Evolutionary conservation across 2,113 vertebrate genomes (phyloP), one percentile per base, ranked within the genome.

Genomic region (Trichechus manatus): DNA sequence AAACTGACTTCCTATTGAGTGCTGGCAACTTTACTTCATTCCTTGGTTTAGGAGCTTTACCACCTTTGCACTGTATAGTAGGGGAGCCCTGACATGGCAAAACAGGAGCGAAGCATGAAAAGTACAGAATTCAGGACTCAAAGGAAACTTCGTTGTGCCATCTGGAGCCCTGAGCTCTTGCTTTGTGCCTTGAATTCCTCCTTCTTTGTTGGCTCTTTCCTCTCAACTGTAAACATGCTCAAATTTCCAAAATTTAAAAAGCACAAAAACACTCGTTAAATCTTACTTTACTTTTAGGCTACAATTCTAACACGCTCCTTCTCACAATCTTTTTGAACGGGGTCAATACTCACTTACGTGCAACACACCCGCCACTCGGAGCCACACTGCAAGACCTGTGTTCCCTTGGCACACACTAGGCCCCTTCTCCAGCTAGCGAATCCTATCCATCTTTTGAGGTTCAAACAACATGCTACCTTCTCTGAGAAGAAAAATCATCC

Each of bases 401-500:
- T 2, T 3, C 9, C 31, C 77, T 56, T 9, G 4, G 17, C 23
- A 44, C 6, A 1, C 0, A 10, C 0, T 4, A 22, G 27, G 23
- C 47, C 19, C 63, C 47, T 66, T n/a, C 4, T 17, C 4, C 53
- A 75, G 31, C 87, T 89, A 27, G 2, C 53, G 89, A 87, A 87
- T 77, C 17, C 59, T 75, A 1, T 53, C 42, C 64, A 56, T 29
- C 13, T 59, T 61, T 85, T 61, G 79, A 64, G 39, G 33, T 59
- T 87, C 68, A 74, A 81, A 82, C 61, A 92, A 82, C 85, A 93
- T 25, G 11, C 31, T 33, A 81, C 39, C 70, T 93, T 84, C 91
- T 53, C 79, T 33, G 53, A 47, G 53, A 86, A 84, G 25, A 47
- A 86, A 39, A 74, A 47, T 61, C 2, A n/a, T 27, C 42, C 72